Evolutionary conservation across 2,888 invertebrate genomes (phyloP).

Genomic region (Prosopocoilus inquinatus): DNA sequence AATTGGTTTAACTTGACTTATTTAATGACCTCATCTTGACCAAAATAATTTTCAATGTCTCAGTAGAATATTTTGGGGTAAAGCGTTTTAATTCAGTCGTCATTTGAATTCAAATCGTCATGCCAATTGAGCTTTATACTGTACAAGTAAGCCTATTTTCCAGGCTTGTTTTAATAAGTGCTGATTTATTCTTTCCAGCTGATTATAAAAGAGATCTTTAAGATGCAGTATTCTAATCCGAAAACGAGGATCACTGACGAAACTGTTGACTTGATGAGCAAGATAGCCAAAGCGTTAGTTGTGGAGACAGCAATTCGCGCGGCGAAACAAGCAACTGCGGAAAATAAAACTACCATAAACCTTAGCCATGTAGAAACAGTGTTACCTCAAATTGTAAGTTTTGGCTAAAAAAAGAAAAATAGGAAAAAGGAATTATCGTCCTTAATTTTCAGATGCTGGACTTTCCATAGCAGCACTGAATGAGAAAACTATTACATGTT

Average conservation of each 20-base stretch:
- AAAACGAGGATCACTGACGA: conserved; percentile 59
- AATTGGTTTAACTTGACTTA: too few relatives aligned
- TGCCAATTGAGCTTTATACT: too few relatives aligned
- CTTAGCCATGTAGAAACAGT: conserved; percentile 58
- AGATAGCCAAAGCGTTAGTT: conserved; percentile 56
- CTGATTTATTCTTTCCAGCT: conserved; percentile 46
- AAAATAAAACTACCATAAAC: conserved; percentile 52
- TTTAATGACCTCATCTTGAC: too few relatives aligned
- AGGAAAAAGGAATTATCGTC: too few relatives aligned
- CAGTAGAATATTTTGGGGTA: too few relatives aligned
- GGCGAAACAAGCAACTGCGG: conserved; percentile 53
- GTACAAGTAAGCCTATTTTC: not conserved
- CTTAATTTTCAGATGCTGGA: conserved; percentile 54
- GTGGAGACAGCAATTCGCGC: conserved; percentile 58
- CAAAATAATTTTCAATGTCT: too few relatives aligned
- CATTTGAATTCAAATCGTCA: too few relatives aligned
- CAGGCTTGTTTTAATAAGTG: not conserved
- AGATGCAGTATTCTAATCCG: conserved; percentile 55
- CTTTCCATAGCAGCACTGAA: conserved; percentile 47
- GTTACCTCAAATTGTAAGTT: conserved; percentile 56
- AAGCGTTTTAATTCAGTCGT: too few relatives aligned
- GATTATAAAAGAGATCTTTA: conserved; percentile 55
- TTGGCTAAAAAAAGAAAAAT: not conserved
- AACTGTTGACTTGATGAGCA: conserved; percentile 54
- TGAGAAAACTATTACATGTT: too few relatives aligned